Evolutionary conservation across 2,888 invertebrate species (phyloP).

Genomic region (Eupithecia subumbrata): DNA sequence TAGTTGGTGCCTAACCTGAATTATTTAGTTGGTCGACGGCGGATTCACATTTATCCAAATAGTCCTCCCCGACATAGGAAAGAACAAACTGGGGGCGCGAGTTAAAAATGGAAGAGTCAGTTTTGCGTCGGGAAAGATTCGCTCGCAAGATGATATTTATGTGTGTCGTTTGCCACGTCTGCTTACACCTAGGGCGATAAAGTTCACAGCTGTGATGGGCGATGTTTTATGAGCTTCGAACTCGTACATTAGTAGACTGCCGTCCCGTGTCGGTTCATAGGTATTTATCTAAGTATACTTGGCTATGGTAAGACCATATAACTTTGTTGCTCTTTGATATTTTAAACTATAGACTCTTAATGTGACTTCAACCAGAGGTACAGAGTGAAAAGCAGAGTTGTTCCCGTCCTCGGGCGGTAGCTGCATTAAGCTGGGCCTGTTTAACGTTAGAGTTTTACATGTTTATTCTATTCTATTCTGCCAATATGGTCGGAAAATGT

Average conservation of each 20-base stretch:
- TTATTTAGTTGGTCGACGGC: conserved; percentile 73
- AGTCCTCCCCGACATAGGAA: conserved; percentile 60
- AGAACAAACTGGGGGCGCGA: conserved; percentile 49
- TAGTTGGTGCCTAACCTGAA: conserved; percentile 70
- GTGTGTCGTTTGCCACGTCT: conserved; percentile 55
- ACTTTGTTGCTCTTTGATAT: too few relatives aligned
- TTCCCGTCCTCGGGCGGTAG: too few relatives aligned
- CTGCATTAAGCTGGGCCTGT: too few relatives aligned
- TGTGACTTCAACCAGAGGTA: too few relatives aligned
- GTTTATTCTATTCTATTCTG: background rate
- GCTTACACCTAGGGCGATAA: conserved; percentile 46
- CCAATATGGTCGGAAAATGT: background rate
- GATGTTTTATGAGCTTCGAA: conserved; percentile 19
- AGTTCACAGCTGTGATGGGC: conserved; percentile 38
- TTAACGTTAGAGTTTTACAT: too few relatives aligned
- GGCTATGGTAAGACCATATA: background rate
- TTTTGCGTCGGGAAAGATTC: conserved; percentile 61
- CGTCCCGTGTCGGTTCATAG: background rate
- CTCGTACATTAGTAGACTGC: conserved; percentile 4
- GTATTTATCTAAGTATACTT: background rate
- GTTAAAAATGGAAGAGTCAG: conserved; percentile 77
- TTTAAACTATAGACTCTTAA: too few relatives aligned
- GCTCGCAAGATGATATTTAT: conserved; percentile 57
- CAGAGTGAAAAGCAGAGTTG: too few relatives aligned
- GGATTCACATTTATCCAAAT: conserved; percentile 80